phyloP scores from a whole-genome alignment of 2,888 invertebrate genomes.

The Lasioglossum figueresi region DNA sequence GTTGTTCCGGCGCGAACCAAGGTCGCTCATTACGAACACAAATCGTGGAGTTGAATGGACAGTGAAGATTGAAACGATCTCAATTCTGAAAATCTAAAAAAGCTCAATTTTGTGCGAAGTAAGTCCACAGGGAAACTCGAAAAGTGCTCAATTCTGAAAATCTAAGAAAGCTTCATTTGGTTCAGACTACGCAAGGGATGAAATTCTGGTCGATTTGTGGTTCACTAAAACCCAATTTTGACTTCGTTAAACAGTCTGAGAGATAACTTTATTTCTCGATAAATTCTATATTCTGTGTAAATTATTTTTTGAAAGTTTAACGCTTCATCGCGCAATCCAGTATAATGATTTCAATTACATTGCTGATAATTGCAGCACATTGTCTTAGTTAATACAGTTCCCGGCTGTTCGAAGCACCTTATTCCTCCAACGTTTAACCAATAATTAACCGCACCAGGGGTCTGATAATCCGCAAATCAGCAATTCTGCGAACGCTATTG shows the following conservation, averaged over 20 bases:
- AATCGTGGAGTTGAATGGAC: too few species aligned
- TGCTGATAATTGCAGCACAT: background rate
- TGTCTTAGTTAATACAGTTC: background rate
- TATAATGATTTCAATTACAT: background rate
- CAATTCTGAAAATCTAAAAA: too few species aligned
- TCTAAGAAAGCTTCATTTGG: too few species aligned
- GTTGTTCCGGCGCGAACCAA: background rate
- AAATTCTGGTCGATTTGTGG: background rate
- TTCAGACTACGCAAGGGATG: too few species aligned
- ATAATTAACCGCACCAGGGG: slow-evolving; percentile 17
- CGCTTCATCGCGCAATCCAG: background rate
- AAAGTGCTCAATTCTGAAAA: too few species aligned
- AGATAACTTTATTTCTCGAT: background rate
- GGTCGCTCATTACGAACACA: background rate
- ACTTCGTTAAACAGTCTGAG: background rate
- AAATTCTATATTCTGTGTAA: too few species aligned
- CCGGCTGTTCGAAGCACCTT: background rate
- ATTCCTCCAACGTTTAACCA: slow-evolving; percentile 5
- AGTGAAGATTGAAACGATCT: too few species aligned
- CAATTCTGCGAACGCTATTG: background rate
- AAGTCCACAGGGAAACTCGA: too few species aligned
- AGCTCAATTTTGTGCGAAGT: too few species aligned
- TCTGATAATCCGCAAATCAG: slow-evolving; percentile 12
- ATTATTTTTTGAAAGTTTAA: background rate
- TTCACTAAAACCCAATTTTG: background rate